Percentiles rank a stretch among this genome's conserved stretches.
Evolutionary conservation across 30 jellyfish, hydroid and myxozoan genomes (phyloP).

Genomic region (Rhopilema esculentum): DNA sequence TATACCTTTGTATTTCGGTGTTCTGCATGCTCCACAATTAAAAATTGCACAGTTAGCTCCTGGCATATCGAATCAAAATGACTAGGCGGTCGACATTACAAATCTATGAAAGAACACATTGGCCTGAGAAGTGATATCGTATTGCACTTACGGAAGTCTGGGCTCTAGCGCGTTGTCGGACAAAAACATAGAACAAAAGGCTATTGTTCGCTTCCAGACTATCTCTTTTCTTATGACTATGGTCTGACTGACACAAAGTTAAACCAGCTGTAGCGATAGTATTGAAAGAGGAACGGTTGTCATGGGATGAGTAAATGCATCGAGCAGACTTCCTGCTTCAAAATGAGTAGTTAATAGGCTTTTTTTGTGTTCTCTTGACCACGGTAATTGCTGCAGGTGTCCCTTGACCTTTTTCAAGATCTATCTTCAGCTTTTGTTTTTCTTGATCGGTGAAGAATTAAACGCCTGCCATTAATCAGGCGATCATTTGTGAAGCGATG

Average conservation of each 20-base stretch:
- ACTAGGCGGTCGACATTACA: background rate
- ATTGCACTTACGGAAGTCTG: background rate
- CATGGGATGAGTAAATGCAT: too few relatives aligned
- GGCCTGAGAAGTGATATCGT: background rate
- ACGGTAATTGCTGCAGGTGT: too few relatives aligned
- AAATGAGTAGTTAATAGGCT: too few relatives aligned
- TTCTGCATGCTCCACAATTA: constrained; percentile 76
- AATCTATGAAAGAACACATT: background rate
- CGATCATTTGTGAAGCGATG: too few relatives aligned
- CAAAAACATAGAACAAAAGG: background rate
- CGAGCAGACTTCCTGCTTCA: too few relatives aligned
- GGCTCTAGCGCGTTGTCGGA: background rate
- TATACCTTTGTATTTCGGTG: constrained; percentile 37
- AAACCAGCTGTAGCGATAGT: too few relatives aligned
- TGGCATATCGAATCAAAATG: constrained; percentile 50
- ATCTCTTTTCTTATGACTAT: background rate
- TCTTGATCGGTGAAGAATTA: too few relatives aligned
- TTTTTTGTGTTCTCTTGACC: too few relatives aligned
- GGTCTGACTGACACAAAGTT: background rate
- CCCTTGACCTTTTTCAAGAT: too few relatives aligned
- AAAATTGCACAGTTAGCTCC: constrained; percentile 83
- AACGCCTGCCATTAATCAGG: too few relatives aligned
- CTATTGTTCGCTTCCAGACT: background rate
- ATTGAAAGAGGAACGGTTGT: too few relatives aligned
- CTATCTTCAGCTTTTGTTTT: too few relatives aligned